Percentiles rank a stretch among this genome's conserved stretches.
These are phyloP conservation scores for Gymnogyps californianus DNA, from an alignment of 2,113 vertebrate genomes.

Conservation along the genomic window DNA sequence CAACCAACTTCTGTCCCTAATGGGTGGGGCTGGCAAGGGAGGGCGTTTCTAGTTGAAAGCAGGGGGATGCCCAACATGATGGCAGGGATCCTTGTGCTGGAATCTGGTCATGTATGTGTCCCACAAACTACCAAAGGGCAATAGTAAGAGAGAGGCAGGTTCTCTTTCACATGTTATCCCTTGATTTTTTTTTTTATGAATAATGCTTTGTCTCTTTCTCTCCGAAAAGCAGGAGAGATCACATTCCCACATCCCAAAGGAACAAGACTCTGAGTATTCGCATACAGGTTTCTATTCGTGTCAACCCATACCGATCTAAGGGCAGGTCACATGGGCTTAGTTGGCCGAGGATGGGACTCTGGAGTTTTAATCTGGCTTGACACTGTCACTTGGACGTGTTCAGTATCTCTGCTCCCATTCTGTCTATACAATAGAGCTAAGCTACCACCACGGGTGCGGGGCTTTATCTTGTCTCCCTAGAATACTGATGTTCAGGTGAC, in stretches of 20 bases:
- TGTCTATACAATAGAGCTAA: constrained; percentile 39
- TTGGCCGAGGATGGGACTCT: constrained; percentile 56
- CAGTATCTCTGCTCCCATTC: constrained; percentile 65
- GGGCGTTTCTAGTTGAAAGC: background rate
- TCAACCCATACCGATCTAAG: constrained; percentile 45
- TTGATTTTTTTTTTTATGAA: background rate
- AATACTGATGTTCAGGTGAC: constrained; percentile 32
- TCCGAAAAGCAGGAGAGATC: constrained; percentile 68
- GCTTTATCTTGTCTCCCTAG: constrained; percentile 53
- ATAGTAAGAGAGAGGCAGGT: background rate
- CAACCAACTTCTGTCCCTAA: background rate
- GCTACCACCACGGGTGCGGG: constrained; percentile 54
- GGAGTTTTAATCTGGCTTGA: constrained; percentile 60
- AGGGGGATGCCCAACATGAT: background rate
- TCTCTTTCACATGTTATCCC: constrained; percentile 26
- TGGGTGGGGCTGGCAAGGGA: background rate
- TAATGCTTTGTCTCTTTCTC: constrained; percentile 68
- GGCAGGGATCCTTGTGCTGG: background rate
- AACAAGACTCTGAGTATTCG: constrained; percentile 66
- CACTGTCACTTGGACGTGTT: constrained; percentile 42
- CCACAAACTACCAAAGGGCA: background rate
- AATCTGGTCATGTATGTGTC: background rate
- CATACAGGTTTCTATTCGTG: constrained; percentile 61
- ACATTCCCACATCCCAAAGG: constrained; percentile 62
- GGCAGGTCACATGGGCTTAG: constrained; percentile 50